These are phyloP conservation scores for Omphaloscelis lunosa DNA, from an alignment of 2,888 invertebrate species.

Conservation along the genomic window DNA sequence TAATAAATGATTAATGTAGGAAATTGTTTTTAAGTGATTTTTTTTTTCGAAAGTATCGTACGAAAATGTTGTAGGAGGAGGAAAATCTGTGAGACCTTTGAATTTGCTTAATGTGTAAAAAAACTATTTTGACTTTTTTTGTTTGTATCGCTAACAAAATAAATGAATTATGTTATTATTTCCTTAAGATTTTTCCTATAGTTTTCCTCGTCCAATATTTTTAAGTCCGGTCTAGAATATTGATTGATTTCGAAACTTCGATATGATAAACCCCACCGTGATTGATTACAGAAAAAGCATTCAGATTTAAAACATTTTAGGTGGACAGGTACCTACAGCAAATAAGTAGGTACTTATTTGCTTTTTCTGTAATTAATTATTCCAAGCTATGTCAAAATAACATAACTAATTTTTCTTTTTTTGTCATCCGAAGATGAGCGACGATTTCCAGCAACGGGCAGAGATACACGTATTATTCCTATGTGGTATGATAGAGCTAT, in stretches of 20 bases:
- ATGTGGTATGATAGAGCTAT: neutral
- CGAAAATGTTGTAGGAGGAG: neutral
- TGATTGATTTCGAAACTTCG: neutral
- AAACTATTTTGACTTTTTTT: neutral
- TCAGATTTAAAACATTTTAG: neutral
- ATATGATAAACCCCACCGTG: neutral
- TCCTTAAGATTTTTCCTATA: neutral
- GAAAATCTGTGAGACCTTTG: neutral
- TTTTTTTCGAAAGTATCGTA: neutral
- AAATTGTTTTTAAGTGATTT: neutral
- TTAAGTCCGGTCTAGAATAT: neutral
- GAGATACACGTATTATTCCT: neutral
- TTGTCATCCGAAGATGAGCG: neutral
- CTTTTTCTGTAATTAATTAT: no score
- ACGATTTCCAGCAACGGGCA: neutral
- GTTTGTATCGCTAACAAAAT: neutral
- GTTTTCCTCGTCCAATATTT: constrained; percentile 4
- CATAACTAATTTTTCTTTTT: neutral
- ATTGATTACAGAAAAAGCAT: neutral
- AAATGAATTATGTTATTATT: neutral
- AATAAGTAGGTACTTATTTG: neutral
- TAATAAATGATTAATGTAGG: neutral
- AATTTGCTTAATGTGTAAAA: neutral
- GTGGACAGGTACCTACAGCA: neutral
- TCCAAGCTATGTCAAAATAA: neutral